Base-by-base conservation (phyloP, 2,797 vertebrate species). In the Ammospiza maritima region DNA sequence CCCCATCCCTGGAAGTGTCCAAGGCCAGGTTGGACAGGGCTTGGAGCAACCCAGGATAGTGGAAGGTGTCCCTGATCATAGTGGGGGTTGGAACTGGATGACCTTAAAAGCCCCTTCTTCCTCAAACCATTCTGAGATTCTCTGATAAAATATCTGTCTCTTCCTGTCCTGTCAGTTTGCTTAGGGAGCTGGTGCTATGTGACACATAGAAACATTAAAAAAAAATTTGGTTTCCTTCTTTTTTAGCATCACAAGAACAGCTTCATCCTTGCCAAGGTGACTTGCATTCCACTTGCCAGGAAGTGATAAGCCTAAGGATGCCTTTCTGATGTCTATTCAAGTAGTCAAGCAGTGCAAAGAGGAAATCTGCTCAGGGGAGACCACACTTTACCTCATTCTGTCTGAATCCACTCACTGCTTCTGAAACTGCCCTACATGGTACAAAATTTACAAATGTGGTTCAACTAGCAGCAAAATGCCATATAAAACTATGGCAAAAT, bases 11-110 rank as follows among this genome's bases (percentile, higher is more conserved):
- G 30, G 17, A 54, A 74, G 5, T 60, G 47, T 20, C 3, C 69
- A 34, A 22, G 14, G 17, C 16, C 45, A 47, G 6, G 4, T 0
- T 53, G n/a, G 38, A 34, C 0, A 0, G 27, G 4, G 26, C 36
- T 64, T 57, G 44, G 32, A 44, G 16, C 36, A 44, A 7, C 5
- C 44, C n/a, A 44, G 29, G 16, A 4, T 13, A 29, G 7, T 38
- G 16, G 29, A 51, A 51, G 4, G 3, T 64, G 18, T 51, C 19
- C 18, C 44, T 44, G 32, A 5, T 10, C 5, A 25, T n/a, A 23
- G 26, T 11, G 22, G 13, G 2, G 3, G 8, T 48, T 71, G 27
- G 32, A 38, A 66, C 8, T 8, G 17, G 19, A n/a, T 66, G 38
- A 21, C 1, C n/a, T 66, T 88, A 7, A 30, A 58, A 7, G 23